Evolutionary conservation across 2,113 vertebrate species (phyloP), one percentile per base, ranked within the genome.

Genomic region (Murina feae): DNA sequence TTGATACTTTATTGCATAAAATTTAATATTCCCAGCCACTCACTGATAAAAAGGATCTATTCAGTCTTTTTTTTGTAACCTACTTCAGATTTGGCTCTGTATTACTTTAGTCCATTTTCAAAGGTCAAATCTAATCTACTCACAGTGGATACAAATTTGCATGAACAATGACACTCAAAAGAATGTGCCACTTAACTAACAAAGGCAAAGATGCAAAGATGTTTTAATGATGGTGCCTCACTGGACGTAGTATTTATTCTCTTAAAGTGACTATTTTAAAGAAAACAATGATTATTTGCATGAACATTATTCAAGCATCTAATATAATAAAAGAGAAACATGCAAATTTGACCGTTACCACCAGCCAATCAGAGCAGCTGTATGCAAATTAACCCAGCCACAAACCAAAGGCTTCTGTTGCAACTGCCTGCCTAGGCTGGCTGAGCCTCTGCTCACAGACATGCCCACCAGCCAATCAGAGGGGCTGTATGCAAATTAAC

Each of bases 61-160:
- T 63, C 51, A 44, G 1, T 37, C 83, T n/a, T 55, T 44, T 20
- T 44, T 60, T 9, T 83, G 20, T 10, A 72, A 32, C 51, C 30
- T 20, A 58, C 21, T 58, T 89, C 6, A 88, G 28, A 71, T 13
- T 76, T 75, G 86, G 21, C 47, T 69, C 20, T 9, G 65, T 11
- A 58, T 90, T 28, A 75, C 39, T 87, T 92, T 37, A 39, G 39
- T 47, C 18, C 25, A 86, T 90, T 87, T 87, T 83, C 42, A 97
- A 76, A 90, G 90, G 55, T 28, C 37, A 76, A 58, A 95, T n/a
- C 21, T 76, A 81, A 94, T n/a, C 35, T 76, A 84, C n/a, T 80
- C n/a, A 66, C 20, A 60, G 25, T 44, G 53, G 51, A 84, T 84
- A 87, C 53, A 95, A 87, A 92, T 87, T 74, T 74, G 28, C 35